Conservation (phyloP, 2,113 vertebrate genomes). For the Stomatorhinus ivindoensis region DNA sequence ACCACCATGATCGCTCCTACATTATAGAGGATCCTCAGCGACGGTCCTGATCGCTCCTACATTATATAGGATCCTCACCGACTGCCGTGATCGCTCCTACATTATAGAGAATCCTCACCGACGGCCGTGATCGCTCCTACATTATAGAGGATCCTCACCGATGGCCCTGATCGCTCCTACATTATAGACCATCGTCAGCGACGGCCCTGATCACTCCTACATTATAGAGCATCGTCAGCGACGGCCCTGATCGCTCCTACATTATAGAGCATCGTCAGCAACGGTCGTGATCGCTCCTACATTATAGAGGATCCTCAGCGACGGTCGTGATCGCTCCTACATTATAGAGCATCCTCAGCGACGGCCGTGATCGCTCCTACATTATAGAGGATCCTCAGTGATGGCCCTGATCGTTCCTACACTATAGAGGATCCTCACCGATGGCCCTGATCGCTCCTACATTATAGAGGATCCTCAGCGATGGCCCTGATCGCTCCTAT, state of each 20-base stretch:
- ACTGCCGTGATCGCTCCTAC: too few relatives aligned
- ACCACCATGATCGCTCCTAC: too few relatives aligned
- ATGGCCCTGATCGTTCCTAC: background rate
- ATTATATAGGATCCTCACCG: background rate
- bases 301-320: too few relatives aligned
- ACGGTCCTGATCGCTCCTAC: background rate
- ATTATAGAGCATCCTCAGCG: constrained; percentile 2
- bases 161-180: background rate
- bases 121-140: background rate
- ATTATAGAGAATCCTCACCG: too few relatives aligned
- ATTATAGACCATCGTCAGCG: background rate
- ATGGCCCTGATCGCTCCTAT: background rate
- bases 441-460: background rate
- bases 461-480: background rate
- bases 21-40: background rate
- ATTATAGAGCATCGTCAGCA: too few relatives aligned
- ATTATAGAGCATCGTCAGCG: too few relatives aligned
- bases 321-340: background rate
- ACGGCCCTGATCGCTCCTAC: too few relatives aligned
- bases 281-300: too few relatives aligned
- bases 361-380: background rate
- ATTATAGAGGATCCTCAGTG: background rate
- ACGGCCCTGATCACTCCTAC: too few relatives aligned
- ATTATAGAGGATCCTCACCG: background rate
- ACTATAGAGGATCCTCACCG: background rate